phyloP scores from a whole-genome alignment of 2,113 vertebrate genomes.

The Bufo bufo region DNA sequence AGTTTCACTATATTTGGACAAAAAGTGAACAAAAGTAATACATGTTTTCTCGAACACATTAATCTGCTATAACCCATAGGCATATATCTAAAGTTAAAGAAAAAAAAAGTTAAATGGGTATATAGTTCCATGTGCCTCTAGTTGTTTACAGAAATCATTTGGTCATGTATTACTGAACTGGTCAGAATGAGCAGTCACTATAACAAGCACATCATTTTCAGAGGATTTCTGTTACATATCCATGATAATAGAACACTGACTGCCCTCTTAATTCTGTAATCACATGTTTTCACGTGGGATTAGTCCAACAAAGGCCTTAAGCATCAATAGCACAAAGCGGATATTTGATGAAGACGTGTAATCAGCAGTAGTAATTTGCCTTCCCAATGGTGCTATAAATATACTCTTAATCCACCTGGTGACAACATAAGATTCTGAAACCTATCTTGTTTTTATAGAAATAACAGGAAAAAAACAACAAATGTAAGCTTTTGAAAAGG shows the following conservation, averaged over 20 bases:
- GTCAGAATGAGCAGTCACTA: conserved; percentile 40
- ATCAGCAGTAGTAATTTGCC: conserved; percentile 60
- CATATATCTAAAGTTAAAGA: no score
- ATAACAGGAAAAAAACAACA: background rate
- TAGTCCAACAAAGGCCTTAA: conserved; percentile 65
- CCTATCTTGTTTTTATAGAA: conserved; percentile 24
- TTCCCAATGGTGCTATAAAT: conserved; percentile 63
- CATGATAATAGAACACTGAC: conserved; percentile 39
- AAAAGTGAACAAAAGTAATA: no score
- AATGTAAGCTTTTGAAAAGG: no score
- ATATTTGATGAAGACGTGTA: conserved; percentile 59
- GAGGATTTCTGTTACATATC: conserved; percentile 40
- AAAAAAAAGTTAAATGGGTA: background rate
- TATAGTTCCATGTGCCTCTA: background rate
- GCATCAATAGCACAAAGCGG: conserved; percentile 61
- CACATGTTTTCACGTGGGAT: conserved; percentile 63
- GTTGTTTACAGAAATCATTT: conserved; percentile 14
- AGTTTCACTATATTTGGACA: no score
- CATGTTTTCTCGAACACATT: no score
- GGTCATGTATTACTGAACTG: conserved; percentile 26
- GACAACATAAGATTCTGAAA: conserved; percentile 31
- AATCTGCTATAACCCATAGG: no score
- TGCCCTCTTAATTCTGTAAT: conserved; percentile 66
- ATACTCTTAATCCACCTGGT: conserved; percentile 46
- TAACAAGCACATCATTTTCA: conserved; percentile 34